Percentiles rank a stretch among this genome's conserved stretches.
phyloP scores from a whole-genome alignment of 2,113 vertebrate genomes.

The Tympanuchus pallidicinctus region DNA sequence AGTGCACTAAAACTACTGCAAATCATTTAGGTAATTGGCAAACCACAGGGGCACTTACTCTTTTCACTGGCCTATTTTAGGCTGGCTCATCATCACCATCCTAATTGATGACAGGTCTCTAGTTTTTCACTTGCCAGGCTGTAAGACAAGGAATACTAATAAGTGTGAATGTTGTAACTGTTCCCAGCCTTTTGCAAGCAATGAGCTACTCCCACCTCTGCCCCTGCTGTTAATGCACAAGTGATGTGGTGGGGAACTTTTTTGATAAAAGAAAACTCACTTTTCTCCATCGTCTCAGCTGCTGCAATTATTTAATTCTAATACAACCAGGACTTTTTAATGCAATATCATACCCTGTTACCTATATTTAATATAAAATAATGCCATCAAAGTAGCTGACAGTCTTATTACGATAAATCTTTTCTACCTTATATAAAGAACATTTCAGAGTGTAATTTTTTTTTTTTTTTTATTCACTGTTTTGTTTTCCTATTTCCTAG shows the following conservation, averaged over 20 bases:
- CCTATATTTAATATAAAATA: conserved; percentile 31
- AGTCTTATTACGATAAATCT: conserved; percentile 43
- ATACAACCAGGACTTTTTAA: not conserved
- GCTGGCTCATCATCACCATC: conserved; percentile 78
- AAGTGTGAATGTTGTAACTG: conserved; percentile 68
- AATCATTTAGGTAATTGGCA: conserved; percentile 84
- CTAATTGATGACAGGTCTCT: conserved; percentile 80
- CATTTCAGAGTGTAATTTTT: conserved; percentile 55
- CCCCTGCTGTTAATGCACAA: conserved; percentile 62
- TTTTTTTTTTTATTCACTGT: conserved; percentile 40
- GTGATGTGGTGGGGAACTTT: conserved; percentile 51
- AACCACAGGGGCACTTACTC: conserved; percentile 79
- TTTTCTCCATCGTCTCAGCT: conserved; percentile 38
- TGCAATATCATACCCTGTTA: not conserved
- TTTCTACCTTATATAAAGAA: conserved; percentile 47
- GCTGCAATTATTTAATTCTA: conserved; percentile 37
- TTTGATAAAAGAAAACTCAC: conserved; percentile 10
- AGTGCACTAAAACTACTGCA: conserved; percentile 74
- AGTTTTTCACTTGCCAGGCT: conserved; percentile 77
- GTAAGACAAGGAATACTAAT: conserved; percentile 80
- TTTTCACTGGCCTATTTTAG: conserved; percentile 79
- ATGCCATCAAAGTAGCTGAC: conserved; percentile 34
- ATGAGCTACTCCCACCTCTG: not conserved
- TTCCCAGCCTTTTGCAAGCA: conserved; percentile 71
- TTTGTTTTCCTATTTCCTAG: conserved; percentile 17